Base-by-base conservation (phyloP, 1,140 invertebrate genomes). In the Hyphantria cunea region DNA sequence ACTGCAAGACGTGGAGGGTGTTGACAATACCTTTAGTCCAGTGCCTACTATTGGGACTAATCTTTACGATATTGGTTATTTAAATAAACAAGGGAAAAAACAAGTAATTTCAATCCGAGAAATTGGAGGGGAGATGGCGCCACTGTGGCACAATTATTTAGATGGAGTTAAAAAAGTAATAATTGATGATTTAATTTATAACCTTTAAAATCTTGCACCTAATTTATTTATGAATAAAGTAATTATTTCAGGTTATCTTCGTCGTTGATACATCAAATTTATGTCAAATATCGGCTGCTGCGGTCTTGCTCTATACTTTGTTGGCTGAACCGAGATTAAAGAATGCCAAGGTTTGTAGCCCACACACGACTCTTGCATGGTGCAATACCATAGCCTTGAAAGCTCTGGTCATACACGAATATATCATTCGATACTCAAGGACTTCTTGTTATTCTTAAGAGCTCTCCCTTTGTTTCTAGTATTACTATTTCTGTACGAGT, bases 211-310 rank as follows among this genome's bases (percentile, higher is more conserved):
- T 47, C 0, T 44, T 14, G 11, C 12, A 7, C 12, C 4, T 25
- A 25, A 25, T 25, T 25, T 3, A 25, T 25, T 25, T 3, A 25
- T 25, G 5, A 25, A 5, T 25, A 25, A 25, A 25, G 1, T 25
- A 3, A 1, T 25, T 25, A 25, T 80, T 76, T 31, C 65, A 90
- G 87, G 68, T 90, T 0, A 94, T 96, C 62, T 96, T 94, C 65
- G 95, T 96, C 0, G 93, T 96, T 8, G 95, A 96, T 75, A 93
- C 95, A 0, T 95, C 95, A 5, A 96, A 96, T 87, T 90, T 96
- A 45, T 96, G 95, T 69, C 95, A 96, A 87, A 96, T 96, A 72
- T 95, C 95, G 10, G 94, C 94, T n/a, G 95, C 95, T 37, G 95
- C 94, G 12, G 94, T 96, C 1, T 89, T 96, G 42, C 82, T 96